Conservation (phyloP, 2,113 vertebrate genomes). For the Mirounga angustirostris region DNA sequence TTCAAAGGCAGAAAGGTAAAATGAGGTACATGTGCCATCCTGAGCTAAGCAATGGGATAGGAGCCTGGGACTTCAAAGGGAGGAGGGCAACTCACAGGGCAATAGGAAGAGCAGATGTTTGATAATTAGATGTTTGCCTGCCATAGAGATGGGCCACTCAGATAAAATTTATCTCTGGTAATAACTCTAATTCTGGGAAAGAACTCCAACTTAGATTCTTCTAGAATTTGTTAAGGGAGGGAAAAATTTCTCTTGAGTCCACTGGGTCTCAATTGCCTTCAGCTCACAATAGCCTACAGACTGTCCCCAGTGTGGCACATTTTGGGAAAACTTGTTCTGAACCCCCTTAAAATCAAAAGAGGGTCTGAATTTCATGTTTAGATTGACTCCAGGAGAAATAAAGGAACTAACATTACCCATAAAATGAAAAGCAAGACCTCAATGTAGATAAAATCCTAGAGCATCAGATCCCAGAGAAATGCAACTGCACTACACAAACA, state of each 20-base stretch:
- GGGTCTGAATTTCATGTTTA: neutral
- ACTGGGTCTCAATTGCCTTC: neutral
- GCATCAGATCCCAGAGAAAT: neutral
- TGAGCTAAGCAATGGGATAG: neutral
- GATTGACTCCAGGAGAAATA: constrained; percentile 1
- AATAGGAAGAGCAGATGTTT: neutral
- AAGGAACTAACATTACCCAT: neutral
- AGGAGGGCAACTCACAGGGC: neutral
- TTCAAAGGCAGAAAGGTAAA: neutral
- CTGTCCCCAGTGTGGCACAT: neutral
- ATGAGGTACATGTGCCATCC: neutral
- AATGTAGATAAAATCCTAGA: neutral
- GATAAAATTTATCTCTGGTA: neutral
- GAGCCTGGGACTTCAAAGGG: neutral
- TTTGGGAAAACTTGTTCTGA: neutral
- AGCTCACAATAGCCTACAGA: neutral
- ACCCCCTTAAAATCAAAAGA: neutral
- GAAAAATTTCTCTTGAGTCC: neutral
- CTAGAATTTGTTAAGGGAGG: neutral
- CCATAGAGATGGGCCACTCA: neutral
- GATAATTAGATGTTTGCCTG: neutral
- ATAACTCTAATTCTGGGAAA: neutral
- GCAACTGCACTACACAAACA: neutral
- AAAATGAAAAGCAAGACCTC: neutral
- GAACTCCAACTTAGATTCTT: neutral